Conservation (phyloP, 37 sponge, comb jelly and placozoan species). For the Hormiphora californensis region DNA sequence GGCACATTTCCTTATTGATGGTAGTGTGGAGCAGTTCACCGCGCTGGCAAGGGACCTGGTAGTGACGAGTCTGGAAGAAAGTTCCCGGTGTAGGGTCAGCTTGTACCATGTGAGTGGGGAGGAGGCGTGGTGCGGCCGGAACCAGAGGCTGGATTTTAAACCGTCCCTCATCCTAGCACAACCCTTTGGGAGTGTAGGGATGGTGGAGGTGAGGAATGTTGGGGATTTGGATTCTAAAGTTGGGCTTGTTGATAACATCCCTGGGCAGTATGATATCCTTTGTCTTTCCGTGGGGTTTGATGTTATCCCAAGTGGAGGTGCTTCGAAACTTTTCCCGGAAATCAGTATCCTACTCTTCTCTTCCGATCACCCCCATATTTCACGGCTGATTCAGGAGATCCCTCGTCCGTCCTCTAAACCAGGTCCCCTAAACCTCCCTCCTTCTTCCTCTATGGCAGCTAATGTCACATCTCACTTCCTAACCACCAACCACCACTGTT, state of each 20-base stretch:
- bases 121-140: not conserved
- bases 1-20: constrained; percentile 8
- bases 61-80: not conserved
- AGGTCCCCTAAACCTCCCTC: too few species aligned
- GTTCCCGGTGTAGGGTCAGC: not conserved
- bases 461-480: not conserved
- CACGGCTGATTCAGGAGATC: not conserved
- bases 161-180: not conserved
- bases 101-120: not conserved
- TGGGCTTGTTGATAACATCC: not conserved
- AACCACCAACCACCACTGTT: constrained; percentile 1
- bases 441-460: constrained; percentile 12
- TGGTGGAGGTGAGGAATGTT: not conserved
- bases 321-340: constrained; percentile 40
- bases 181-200: not conserved
- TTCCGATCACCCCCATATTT: constrained; percentile 4
- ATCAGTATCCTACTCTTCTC: not conserved
- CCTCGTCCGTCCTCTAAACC: too few species aligned
- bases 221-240: not conserved
- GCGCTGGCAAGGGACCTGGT: not conserved
- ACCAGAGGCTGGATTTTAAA: not conserved
- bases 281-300: constrained; percentile 26
- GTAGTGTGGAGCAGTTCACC: not conserved
- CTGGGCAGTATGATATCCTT: not conserved
- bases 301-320: constrained; percentile 17